A percentile compares a stretch with the other conserved stretches of the same genome.
These are phyloP conservation scores for Diarsia rubi DNA, from an alignment of 2,888 invertebrate genomes.

Conservation along the genomic window DNA sequence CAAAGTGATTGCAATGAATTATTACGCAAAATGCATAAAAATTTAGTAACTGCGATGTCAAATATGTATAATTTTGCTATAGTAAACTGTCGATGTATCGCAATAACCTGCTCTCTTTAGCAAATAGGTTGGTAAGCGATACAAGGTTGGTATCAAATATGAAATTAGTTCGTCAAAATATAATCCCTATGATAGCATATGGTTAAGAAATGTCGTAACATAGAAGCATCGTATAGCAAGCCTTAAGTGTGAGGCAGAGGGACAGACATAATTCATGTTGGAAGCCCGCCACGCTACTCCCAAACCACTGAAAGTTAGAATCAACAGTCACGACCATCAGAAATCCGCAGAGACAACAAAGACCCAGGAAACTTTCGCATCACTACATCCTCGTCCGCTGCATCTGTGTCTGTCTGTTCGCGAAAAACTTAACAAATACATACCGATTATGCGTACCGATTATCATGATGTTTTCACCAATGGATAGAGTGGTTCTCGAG, in stretches of 20 bases:
- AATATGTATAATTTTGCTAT: constrained; percentile 24
- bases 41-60: constrained; percentile 27
- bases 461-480: too few relatives aligned
- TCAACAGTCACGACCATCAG: too few relatives aligned
- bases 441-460: too few relatives aligned
- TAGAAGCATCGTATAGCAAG: neutral
- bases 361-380: too few relatives aligned
- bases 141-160: neutral
- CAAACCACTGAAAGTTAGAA: too few relatives aligned
- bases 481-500: too few relatives aligned
- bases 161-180: neutral
- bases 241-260: neutral
- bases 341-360: too few relatives aligned
- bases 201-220: neutral
- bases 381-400: too few relatives aligned
- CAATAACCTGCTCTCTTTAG: constrained; percentile 78
- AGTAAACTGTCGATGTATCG: constrained; percentile 46
- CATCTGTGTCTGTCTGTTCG: too few relatives aligned
- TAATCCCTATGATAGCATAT: neutral
- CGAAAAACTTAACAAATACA: too few relatives aligned
- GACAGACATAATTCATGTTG: neutral
- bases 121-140: constrained; percentile 63
- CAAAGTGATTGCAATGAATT: constrained; percentile 29
- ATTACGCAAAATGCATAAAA: constrained; percentile 44
- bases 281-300: too few relatives aligned